Percentiles rank a stretch among this genome's conserved stretches.
phyloP scores from a whole-genome alignment of 53 echinoderm and acorn worm species.

The Pentamera pediparva region DNA sequence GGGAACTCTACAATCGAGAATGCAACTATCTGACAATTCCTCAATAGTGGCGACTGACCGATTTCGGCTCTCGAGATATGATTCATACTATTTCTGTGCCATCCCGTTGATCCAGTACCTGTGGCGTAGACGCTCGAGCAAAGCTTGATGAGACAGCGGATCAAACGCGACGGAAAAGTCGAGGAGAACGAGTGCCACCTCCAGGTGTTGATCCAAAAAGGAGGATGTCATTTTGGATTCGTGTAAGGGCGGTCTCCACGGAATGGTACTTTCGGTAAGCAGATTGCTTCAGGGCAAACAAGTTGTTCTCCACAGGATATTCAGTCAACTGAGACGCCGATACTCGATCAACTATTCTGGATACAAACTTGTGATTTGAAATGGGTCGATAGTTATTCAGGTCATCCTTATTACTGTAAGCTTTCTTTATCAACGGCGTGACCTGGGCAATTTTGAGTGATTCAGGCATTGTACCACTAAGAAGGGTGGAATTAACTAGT shows the following conservation, averaged over 20 bases:
- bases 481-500: not conserved
- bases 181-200: not conserved
- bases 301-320: no score
- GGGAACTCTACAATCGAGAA: no score
- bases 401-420: not conserved
- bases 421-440: not conserved
- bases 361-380: no score
- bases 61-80: no score
- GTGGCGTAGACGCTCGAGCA: no score
- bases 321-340: not conserved
- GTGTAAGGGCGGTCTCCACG: no score
- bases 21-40: no score
- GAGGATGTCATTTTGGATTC: not conserved
- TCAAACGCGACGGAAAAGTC: conserved; percentile 73
- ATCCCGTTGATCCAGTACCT: no score
- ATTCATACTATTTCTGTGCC: conserved; percentile 85
- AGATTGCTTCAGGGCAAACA: no score
- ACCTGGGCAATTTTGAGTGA: not conserved
- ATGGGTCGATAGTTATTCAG: not conserved
- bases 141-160: no score
- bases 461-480: not conserved
- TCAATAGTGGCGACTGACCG: no score
- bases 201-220: not conserved
- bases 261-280: no score
- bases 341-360: not conserved